These are phyloP conservation scores for Panurus biarmicus DNA, from an alignment of 2,113 vertebrate genomes.

Conservation along the genomic window DNA sequence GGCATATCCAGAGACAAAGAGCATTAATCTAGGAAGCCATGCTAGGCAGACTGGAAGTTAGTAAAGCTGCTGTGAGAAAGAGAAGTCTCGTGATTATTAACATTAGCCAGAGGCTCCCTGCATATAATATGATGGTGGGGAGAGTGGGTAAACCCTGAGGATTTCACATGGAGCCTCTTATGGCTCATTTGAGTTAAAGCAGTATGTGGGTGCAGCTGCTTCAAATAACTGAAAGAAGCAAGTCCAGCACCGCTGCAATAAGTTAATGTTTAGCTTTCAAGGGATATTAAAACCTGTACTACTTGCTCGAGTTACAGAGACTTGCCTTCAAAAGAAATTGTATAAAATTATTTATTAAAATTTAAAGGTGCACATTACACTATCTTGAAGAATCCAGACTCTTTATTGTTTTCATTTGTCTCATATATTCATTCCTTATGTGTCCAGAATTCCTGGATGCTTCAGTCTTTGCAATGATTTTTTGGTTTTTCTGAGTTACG, in stretches of 20 bases:
- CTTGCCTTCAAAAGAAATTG: not conserved
- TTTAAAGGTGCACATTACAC: not conserved
- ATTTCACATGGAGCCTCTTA: not conserved
- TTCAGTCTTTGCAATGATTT: not conserved
- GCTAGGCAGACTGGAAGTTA: not conserved
- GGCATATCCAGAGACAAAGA: not conserved
- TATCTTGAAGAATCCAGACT: not conserved
- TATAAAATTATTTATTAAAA: not conserved
- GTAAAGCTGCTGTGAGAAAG: not conserved
- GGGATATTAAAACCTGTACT: not conserved
- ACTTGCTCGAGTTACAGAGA: not conserved
- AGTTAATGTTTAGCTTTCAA: conserved; percentile 3
- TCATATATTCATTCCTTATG: not conserved
- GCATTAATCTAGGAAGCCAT: not conserved
- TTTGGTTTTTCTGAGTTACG: not conserved
- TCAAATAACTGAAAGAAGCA: not conserved
- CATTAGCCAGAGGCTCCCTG: not conserved
- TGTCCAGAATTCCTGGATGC: not conserved
- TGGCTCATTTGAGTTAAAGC: not conserved
- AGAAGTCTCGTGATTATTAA: not conserved
- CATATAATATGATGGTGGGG: not conserved
- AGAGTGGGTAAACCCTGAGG: not conserved
- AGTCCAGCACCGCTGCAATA: not conserved
- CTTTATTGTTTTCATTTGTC: not conserved
- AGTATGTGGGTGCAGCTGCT: not conserved